Percentiles rank a stretch among this genome's conserved stretches.
Evolutionary conservation across 2,888 invertebrate species (phyloP).

Genomic region (Drosophila kuntzei): DNA sequence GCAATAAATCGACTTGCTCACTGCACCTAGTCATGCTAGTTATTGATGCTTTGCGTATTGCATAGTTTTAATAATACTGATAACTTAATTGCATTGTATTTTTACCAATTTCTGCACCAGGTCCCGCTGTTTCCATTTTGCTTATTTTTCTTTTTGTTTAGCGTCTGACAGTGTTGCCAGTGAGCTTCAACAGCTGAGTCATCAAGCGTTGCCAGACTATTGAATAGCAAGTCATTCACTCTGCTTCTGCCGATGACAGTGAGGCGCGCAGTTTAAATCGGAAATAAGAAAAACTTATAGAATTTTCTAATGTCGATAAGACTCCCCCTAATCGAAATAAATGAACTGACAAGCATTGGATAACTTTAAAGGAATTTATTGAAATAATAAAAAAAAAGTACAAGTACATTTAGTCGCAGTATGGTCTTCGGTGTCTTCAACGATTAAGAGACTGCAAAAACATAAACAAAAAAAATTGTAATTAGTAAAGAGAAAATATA

Average conservation of each 20-base stretch:
- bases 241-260: slow-evolving; percentile 1
- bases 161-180: slow-evolving; percentile 58
- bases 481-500: slow-evolving; percentile 25
- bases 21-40: not conserved
- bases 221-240: slow-evolving; percentile 55
- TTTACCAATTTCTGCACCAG: slow-evolving; percentile 85
- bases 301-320: not conserved
- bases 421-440: not conserved
- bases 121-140: slow-evolving; percentile 83
- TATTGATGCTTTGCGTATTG: not conserved
- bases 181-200: slow-evolving; percentile 48
- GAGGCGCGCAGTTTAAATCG: slow-evolving; percentile 22
- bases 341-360: not conserved
- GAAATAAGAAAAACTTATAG: not conserved
- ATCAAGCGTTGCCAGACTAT: slow-evolving; percentile 39
- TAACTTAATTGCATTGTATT: slow-evolving; percentile 40
- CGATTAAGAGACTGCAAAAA: slow-evolving; percentile 25
- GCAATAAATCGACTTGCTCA: not conserved
- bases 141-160: slow-evolving; percentile 55
- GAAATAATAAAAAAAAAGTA: not conserved
- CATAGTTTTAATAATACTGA: not conserved
- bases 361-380: slow-evolving; percentile 2
- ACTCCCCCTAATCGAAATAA: not conserved
- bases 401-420: not conserved
- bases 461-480: not conserved